These are phyloP conservation scores for Adelosebastes latens DNA, from an alignment of 2,797 vertebrate genomes.

Conservation along the genomic window DNA sequence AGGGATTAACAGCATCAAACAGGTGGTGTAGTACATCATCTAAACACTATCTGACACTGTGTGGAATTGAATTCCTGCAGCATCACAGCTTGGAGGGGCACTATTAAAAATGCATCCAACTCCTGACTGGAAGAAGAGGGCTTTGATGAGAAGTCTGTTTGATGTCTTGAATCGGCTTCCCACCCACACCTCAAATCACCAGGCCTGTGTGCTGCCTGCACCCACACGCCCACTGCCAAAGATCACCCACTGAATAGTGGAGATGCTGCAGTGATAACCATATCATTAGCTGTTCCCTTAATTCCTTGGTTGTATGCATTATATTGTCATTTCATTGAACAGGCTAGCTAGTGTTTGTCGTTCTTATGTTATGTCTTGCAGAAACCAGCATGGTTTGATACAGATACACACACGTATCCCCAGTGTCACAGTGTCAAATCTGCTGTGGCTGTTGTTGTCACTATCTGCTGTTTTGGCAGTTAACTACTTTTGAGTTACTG, in stretches of 20 bases:
- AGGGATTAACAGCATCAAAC: conserved; percentile 28
- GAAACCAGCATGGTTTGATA: background rate
- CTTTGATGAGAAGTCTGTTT: conserved; percentile 75
- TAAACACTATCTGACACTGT: conserved; percentile 1
- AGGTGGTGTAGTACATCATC: conserved; percentile 13
- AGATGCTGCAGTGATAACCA: conserved; percentile 57
- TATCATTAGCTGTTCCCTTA: conserved; percentile 43
- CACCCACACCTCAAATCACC: conserved; percentile 66
- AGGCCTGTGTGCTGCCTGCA: conserved; percentile 56
- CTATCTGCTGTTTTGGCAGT: background rate
- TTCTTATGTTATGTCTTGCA: background rate
- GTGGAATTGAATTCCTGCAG: conserved; percentile 5
- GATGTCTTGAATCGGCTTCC: conserved; percentile 65
- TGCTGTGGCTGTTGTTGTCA: background rate
- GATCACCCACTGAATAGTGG: conserved; percentile 54
- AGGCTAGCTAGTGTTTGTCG: background rate
- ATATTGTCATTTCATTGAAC: background rate
- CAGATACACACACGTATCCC: background rate
- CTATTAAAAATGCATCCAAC: conserved; percentile 59
- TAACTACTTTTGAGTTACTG: background rate
- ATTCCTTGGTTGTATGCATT: background rate
- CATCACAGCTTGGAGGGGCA: background rate
- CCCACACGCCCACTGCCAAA: conserved; percentile 64
- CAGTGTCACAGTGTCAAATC: background rate
- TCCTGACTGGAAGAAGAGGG: conserved; percentile 46